Evolutionary conservation across 2,797 vertebrate genomes (phyloP).

Genomic region (Clarias platycephalus): DNA sequence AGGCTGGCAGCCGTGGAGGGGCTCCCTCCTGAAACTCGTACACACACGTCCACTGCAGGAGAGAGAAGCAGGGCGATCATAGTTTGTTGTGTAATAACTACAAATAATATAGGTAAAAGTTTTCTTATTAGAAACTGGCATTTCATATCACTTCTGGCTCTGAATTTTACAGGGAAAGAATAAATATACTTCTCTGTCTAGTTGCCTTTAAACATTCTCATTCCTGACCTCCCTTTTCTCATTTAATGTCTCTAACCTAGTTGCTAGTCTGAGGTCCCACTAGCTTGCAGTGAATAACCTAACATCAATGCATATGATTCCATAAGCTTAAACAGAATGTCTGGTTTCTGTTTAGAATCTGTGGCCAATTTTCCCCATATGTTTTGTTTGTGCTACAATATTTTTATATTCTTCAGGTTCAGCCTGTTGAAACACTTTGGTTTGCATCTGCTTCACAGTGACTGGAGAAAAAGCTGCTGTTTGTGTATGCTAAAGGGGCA

Average conservation of each 20-base stretch:
- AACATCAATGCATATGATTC: not conserved
- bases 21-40: conserved; percentile 98
- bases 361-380: not conserved
- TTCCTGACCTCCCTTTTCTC: not conserved
- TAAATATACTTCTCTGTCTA: not conserved
- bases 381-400: not conserved
- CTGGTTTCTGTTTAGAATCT: not conserved
- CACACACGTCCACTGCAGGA: conserved; percentile 93
- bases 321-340: not conserved
- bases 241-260: not conserved
- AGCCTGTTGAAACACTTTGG: not conserved
- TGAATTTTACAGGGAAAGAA: not conserved
- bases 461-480: not conserved
- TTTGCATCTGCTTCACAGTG: not conserved
- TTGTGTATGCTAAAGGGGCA: not conserved
- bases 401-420: not conserved
- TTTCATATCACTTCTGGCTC: not conserved
- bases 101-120: not conserved
- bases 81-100: not conserved
- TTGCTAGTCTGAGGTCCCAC: not conserved
- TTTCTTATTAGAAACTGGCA: not conserved
- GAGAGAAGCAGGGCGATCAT: not conserved
- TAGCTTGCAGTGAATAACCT: not conserved
- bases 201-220: not conserved
- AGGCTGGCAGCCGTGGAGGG: conserved; percentile 83